These are phyloP conservation scores for Cyprinodon brontotheroides DNA, from an alignment of 2,113 vertebrate species.

Conservation along the genomic window DNA sequence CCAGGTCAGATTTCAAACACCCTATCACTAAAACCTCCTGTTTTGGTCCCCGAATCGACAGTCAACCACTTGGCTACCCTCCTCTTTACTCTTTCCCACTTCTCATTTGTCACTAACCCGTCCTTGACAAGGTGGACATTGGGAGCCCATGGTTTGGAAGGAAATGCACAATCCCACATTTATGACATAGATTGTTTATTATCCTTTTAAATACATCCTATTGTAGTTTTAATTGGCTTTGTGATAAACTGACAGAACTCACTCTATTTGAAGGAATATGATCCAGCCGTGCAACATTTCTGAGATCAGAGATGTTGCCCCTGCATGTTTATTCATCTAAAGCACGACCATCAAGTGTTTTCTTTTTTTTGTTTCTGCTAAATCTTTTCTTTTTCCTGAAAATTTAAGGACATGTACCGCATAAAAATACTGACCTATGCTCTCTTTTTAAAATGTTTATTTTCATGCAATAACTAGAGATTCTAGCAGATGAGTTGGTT, in stretches of 20 bases:
- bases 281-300: neutral
- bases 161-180: constrained; percentile 59
- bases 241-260: constrained; percentile 7
- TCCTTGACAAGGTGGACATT: constrained; percentile 69
- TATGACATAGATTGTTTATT: constrained; percentile 14
- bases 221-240: constrained; percentile 22
- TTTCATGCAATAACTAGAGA: neutral
- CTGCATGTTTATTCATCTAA: constrained; percentile 44
- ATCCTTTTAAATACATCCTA: neutral
- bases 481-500: neutral
- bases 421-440: neutral
- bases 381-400: neutral
- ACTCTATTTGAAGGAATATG: constrained; percentile 9
- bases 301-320: constrained; percentile 14
- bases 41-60: constrained; percentile 28
- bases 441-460: constrained; percentile 1
- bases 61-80: constrained; percentile 39
- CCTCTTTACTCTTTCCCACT: constrained; percentile 38
- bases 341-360: constrained; percentile 41
- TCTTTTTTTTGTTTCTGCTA: constrained; percentile 13
- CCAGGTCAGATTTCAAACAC: constrained; percentile 89
- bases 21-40: constrained; percentile 45
- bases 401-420: constrained; percentile 17
- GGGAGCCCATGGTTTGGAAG: constrained; percentile 82
- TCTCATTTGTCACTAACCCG: constrained; percentile 62